Evolutionary conservation across 2,797 vertebrate species (phyloP), one percentile per base, ranked within the genome.

Genomic region (Cyprinella venusta): DNA sequence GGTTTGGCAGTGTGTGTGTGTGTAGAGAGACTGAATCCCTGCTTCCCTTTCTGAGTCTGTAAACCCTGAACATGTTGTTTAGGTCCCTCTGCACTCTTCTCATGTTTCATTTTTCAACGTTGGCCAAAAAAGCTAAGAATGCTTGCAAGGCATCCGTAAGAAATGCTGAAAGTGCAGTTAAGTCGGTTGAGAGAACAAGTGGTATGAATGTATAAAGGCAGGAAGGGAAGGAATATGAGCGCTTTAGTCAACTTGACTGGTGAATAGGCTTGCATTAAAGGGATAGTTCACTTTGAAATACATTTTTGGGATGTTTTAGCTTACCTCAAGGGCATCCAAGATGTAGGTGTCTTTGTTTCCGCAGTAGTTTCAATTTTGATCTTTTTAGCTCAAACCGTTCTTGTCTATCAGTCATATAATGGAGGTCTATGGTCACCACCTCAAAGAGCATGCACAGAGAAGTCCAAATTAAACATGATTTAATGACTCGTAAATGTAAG

Each of bases 91-190:
- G n/a, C 15, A 13, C 59, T 45, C 10, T 56, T 15, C 80, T 72
- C 19, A 26, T 30, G 30, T 30, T 74, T 61, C 48, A 78, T 68
- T 61, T 81, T 86, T 79, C 76, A 33, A 42, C 45, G 16, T 56
- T 77, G 30, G 56, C 30, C 42, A 79, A 30, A 64, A 26, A 85
- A 74, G 42, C 52, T 45, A 65, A 74, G 61, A 52, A 63, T 19
- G 70, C 65, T 76, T 54, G 33, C 70, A 65, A 54, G 74, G 52
- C 80, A 61, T n/a, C 36, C 19, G 6, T 36, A 71, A 61, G 24
- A 81, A 59, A 19, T 68, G 81, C 82, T 80, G 70, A 26, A 48
- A 76, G n/a, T 71, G 69, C 70, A 79, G 70, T 42, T 36, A 68
- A 69, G 61, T 59, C 83, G 67, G 71, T 33, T 65, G 54, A 15